Evolutionary conservation across 2,888 invertebrate species (phyloP), one percentile per base, ranked within the genome.

Genomic region (Antheraea yamamai): DNA sequence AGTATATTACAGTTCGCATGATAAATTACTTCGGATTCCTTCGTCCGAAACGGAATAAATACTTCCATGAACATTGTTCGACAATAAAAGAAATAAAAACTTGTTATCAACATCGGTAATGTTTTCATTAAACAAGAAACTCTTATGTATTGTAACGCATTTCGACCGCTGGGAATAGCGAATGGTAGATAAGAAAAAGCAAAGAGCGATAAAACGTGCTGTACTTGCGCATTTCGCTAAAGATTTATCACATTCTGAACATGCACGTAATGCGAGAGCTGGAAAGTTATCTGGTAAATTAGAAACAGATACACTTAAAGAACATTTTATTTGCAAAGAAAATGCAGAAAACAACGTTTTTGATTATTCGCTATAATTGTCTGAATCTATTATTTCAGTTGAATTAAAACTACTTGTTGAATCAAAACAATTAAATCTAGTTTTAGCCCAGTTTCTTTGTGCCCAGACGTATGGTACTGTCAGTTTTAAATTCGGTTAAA

Each of bases 111-210:
- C 23, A 58, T 73, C n/a, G 18, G 20, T 26, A 72, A 72, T 72
- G 52, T 52, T 51, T 72, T 52, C 64, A 66, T 66, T 66, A 66
- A 66, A 30, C 30, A 30, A 66, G 64, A 2, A 66, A 16, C 64
- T 66, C 64, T 66, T 66, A 30, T 16, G 26, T 16, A 30, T 12
- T 66, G 64, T 16, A 66, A 30, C 3, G 26, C 64, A 66, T 66
- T 66, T 66, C 64, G 30, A 66, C 26, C 64, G 64, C 85, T 86
- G 83, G 83, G 84, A 88, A 85, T 82, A 83, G 87, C 83, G 82
- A 84, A 84, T 80, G 77, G 79, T 47, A 87, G 90, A 90, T 90
- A 90, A 89, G 87, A 88, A 87, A 88, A 88, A 87, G 85, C 88
- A 83, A 77, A 76, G 78, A 77, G 81, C 82, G 89, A 90, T 89